Conservation (phyloP, 2,797 vertebrate genomes). For the Meriones psammophilus region DNA sequence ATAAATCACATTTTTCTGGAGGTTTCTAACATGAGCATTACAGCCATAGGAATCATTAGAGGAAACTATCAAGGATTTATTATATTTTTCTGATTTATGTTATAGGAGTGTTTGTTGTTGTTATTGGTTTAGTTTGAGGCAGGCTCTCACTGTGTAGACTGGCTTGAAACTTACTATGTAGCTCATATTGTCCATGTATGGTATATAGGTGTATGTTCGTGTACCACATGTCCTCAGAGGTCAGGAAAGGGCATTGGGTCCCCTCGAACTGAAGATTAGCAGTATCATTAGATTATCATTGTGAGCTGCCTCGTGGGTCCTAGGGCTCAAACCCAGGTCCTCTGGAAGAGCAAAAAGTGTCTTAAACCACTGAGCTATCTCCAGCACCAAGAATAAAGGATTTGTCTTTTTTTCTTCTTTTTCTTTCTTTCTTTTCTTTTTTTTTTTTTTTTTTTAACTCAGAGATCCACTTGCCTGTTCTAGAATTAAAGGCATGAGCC, state of each 20-base stretch:
- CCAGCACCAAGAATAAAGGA: neutral
- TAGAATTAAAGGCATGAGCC: neutral
- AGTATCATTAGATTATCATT: no score
- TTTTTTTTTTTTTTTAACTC: neutral
- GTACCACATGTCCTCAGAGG: neutral
- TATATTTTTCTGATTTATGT: neutral
- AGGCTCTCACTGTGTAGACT: neutral
- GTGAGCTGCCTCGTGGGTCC: neutral
- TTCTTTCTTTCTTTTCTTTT: neutral
- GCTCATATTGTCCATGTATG: neutral
- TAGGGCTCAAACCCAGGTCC: neutral
- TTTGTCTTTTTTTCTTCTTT: neutral
- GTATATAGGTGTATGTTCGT: neutral
- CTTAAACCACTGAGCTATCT: neutral
- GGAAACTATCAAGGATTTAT: slow-evolving; percentile 48
- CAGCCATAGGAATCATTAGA: slow-evolving; percentile 9
- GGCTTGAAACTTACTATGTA: neutral
- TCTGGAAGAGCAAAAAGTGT: neutral
- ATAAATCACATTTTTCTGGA: slow-evolving; percentile 28
- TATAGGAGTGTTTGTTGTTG: neutral
- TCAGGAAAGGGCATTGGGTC: neutral
- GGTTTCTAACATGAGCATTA: slow-evolving; percentile 58
- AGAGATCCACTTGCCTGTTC: neutral
- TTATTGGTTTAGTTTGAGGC: neutral
- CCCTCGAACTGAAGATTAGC: neutral